Evolutionary conservation across 1,140 invertebrate genomes (phyloP).

Genomic region (Halesus radiatus): DNA sequence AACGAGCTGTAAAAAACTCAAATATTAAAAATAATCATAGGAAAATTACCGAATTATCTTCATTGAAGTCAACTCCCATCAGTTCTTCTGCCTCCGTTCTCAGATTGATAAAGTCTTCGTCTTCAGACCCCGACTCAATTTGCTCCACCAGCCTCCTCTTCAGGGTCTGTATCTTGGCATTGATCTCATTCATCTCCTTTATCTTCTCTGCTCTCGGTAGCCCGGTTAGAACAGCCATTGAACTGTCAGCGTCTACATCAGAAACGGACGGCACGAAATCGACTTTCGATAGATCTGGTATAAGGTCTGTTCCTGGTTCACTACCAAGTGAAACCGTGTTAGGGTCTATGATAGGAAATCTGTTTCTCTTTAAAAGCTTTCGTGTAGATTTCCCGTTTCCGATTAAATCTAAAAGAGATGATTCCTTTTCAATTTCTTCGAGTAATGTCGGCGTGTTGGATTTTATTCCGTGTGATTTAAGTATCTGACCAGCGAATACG

Average conservation of each 20-base stretch:
- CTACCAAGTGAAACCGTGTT: slow-evolving; percentile 60
- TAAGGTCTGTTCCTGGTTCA: neutral
- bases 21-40: too few relatives aligned
- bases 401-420: slow-evolving; percentile 42
- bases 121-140: slow-evolving; percentile 70
- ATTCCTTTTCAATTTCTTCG: neutral
- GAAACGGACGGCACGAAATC: slow-evolving; percentile 63
- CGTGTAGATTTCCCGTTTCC: slow-evolving; percentile 62
- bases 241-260: slow-evolving; percentile 62
- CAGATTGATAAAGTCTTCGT: slow-evolving; percentile 75
- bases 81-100: slow-evolving; percentile 65
- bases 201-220: slow-evolving; percentile 61
- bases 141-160: slow-evolving; percentile 70
- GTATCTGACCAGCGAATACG: slow-evolving; percentile 72
- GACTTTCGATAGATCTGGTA: neutral
- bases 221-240: slow-evolving; percentile 47
- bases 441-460: slow-evolving; percentile 55
- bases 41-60: slow-evolving; percentile 20
- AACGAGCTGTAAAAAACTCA: too few relatives aligned
- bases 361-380: slow-evolving; percentile 62
- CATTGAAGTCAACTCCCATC: slow-evolving; percentile 49
- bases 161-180: slow-evolving; percentile 70
- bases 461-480: slow-evolving; percentile 67
- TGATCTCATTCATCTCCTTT: slow-evolving; percentile 70
- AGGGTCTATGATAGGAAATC: slow-evolving; percentile 68